Percentiles rank a stretch among this genome's conserved stretches.
phyloP scores from a whole-genome alignment of 2,113 vertebrate genomes.

The Indicator maculatus region DNA sequence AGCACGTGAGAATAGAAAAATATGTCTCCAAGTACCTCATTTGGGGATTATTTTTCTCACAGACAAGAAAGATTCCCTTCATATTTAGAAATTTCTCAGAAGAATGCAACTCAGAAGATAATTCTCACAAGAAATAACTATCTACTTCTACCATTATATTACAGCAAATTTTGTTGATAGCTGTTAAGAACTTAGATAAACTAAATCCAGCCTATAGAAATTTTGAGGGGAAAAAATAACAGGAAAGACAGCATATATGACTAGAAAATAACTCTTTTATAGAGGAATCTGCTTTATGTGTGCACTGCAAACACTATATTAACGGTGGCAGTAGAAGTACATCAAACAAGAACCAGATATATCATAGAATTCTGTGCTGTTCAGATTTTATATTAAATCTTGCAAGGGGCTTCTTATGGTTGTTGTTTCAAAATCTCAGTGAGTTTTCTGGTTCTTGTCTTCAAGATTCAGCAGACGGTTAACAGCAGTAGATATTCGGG shows the following conservation, averaged over 20 bases:
- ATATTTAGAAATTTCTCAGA: neutral
- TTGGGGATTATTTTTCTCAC: neutral
- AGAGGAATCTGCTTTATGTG: constrained; percentile 64
- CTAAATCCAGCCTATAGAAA: neutral
- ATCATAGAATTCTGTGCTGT: constrained; percentile 49
- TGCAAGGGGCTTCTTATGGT: constrained; percentile 15
- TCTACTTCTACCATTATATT: neutral
- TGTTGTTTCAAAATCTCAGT: constrained; percentile 34
- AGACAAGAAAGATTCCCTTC: neutral
- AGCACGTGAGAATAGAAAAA: neutral
- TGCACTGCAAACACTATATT: constrained; percentile 34
- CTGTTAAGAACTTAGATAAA: neutral
- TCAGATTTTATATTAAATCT: constrained; percentile 54
- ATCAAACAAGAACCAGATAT: constrained; percentile 75
- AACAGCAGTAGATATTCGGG: neutral
- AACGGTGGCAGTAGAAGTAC: constrained; percentile 60
- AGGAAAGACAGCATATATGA: constrained; percentile 13
- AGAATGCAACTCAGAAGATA: neutral
- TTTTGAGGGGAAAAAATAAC: neutral
- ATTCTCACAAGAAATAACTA: neutral
- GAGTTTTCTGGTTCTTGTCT: constrained; percentile 50
- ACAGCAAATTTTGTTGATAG: neutral
- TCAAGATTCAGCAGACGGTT: neutral
- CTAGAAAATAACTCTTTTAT: constrained; percentile 38
- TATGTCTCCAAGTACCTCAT: neutral